Percentiles rank a stretch among this genome's conserved stretches.
These are phyloP conservation scores for Gambusia holbrooki DNA, from an alignment of 2,113 vertebrate genomes.

Conservation along the genomic window DNA sequence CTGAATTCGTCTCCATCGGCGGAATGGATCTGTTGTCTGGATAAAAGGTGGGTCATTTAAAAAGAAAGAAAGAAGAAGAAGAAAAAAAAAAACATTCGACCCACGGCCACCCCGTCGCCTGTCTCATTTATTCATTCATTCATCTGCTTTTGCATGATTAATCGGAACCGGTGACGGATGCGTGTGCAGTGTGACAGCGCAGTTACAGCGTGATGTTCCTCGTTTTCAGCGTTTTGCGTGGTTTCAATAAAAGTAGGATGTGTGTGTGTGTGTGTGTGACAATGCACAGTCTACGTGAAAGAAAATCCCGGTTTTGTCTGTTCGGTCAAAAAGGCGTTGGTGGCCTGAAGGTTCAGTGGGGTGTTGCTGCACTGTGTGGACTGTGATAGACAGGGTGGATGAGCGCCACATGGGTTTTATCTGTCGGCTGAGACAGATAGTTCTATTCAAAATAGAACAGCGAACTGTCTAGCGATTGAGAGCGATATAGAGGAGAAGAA, in stretches of 20 bases:
- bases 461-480: neutral
- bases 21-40: constrained; percentile 95
- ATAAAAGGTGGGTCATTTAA: constrained; percentile 89
- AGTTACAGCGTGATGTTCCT: constrained; percentile 11
- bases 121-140: constrained; percentile 57
- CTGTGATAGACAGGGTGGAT: constrained; percentile 24
- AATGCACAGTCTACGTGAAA: neutral
- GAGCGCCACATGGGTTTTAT: constrained; percentile 59
- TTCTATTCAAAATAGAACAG: constrained; percentile 31
- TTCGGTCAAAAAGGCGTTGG: constrained; percentile 69
- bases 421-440: constrained; percentile 33
- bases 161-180: constrained; percentile 58
- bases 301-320: neutral
- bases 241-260: neutral
- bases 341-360: constrained; percentile 55
- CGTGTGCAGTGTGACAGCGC: constrained; percentile 45
- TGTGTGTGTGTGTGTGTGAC: neutral
- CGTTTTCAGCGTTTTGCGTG: constrained; percentile 7
- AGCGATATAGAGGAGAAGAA: neutral
- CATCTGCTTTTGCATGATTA: constrained; percentile 57
- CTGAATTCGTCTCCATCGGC: constrained; percentile 85
- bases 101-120: constrained; percentile 16
- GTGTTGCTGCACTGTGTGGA: constrained; percentile 56
- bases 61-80: neutral
- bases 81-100: neutral